Conservation (phyloP, 2,113 vertebrate species). For the Ursus arctos region DNA sequence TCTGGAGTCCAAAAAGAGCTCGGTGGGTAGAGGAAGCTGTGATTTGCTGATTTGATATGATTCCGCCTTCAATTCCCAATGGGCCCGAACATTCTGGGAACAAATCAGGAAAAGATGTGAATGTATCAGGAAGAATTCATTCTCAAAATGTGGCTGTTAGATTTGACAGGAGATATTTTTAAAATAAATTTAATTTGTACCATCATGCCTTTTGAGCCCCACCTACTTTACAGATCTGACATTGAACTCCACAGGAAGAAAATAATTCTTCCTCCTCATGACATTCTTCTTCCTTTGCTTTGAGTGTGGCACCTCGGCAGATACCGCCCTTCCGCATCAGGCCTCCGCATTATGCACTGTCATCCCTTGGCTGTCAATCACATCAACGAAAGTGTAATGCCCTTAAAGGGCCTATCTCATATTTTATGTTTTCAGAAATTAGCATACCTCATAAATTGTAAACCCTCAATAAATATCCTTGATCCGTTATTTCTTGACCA, state of each 20-base stretch:
- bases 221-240: not conserved
- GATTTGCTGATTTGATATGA: conserved; percentile 99
- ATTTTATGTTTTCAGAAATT: not conserved
- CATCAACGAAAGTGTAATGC: not conserved
- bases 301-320: not conserved
- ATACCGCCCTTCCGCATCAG: no score
- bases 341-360: not conserved
- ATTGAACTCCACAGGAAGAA: not conserved
- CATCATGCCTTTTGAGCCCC: not conserved
- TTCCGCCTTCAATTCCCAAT: conserved; percentile 98
- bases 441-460: not conserved
- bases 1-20: conserved; percentile 98
- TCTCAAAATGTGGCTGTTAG: not conserved
- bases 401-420: not conserved
- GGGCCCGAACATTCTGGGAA: conserved; percentile 96
- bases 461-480: not conserved
- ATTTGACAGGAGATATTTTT: not conserved
- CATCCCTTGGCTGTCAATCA: not conserved
- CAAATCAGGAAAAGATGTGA: not conserved
- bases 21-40: conserved; percentile 98
- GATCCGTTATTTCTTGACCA: not conserved
- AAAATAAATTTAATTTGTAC: not conserved
- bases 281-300: not conserved
- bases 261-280: not conserved
- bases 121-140: not conserved